Conservation (phyloP, 2,888 invertebrate species). For the Lordiphosa fenestrarum region DNA sequence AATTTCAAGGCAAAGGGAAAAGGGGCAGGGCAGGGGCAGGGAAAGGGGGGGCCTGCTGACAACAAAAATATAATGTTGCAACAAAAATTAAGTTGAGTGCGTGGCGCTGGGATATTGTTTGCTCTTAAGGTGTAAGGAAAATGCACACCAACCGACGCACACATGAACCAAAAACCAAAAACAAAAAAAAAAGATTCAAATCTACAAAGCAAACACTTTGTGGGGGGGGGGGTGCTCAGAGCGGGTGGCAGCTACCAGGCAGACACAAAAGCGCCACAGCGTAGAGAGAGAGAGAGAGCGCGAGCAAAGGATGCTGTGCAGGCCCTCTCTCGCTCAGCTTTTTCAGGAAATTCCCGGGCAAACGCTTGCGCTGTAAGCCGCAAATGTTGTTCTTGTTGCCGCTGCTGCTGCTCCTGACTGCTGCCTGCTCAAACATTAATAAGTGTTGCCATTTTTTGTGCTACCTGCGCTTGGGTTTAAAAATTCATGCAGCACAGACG, state of each 20-base stretch:
- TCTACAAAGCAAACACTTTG: constrained; percentile 65
- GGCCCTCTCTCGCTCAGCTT: constrained; percentile 21
- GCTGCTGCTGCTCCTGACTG: constrained; percentile 25
- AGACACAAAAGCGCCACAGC: constrained; percentile 45
- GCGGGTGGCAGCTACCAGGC: constrained; percentile 18
- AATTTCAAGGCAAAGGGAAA: constrained; percentile 9
- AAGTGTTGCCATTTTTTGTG: constrained; percentile 64
- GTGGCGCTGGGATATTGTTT: constrained; percentile 64
- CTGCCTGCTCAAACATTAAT: constrained; percentile 70
- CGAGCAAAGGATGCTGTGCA: constrained; percentile 25
- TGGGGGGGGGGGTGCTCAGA: not conserved
- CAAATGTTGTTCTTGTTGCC: constrained; percentile 24
- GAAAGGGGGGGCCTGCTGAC: constrained; percentile 15
- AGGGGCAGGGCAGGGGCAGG: not conserved
- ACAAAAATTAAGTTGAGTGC: constrained; percentile 74
- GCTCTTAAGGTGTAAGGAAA: constrained; percentile 61
- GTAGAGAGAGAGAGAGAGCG: constrained; percentile 6
- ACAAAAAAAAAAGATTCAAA: constrained; percentile 39
- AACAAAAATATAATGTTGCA: constrained; percentile 64
- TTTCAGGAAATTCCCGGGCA: constrained; percentile 79
- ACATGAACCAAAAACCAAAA: constrained; percentile 10
- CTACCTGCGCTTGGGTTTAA: constrained; percentile 40
- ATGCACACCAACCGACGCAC: constrained; percentile 28
- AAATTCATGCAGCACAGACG: constrained; percentile 61
- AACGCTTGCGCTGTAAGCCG: constrained; percentile 79